phyloP scores from a whole-genome alignment of 2,888 invertebrate species.

The Plebejus argus region DNA sequence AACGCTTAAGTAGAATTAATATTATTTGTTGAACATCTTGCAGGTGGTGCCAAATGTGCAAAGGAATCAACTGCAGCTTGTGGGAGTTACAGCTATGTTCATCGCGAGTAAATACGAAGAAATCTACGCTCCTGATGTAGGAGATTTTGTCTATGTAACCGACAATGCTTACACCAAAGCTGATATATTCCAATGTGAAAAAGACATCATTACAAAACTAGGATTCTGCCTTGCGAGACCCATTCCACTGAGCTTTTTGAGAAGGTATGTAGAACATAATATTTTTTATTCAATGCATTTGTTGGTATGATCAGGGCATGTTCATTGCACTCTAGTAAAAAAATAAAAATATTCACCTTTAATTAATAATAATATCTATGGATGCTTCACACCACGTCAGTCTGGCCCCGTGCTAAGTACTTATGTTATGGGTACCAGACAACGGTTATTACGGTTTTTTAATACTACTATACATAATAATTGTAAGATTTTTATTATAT shows the following conservation, averaged over 20 bases:
- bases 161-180: constrained; percentile 90
- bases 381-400: no score
- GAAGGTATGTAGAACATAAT: constrained; percentile 82
- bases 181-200: constrained; percentile 92
- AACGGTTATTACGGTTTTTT: no score
- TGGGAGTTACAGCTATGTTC: constrained; percentile 94
- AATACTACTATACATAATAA: no score
- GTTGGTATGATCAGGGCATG: no score
- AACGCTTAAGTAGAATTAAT: not conserved
- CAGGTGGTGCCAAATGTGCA: constrained; percentile 83
- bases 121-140: constrained; percentile 91
- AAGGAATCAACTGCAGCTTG: constrained; percentile 89
- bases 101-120: constrained; percentile 98
- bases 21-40: constrained; percentile 43
- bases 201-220: constrained; percentile 86
- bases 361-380: no score
- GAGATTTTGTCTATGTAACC: constrained; percentile 95
- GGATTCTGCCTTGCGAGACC: constrained; percentile 93
- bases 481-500: no score
- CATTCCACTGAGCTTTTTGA: constrained; percentile 92
- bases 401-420: no score
- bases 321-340: no score
- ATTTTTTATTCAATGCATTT: not conserved
- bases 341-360: no score
- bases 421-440: no score